A percentile compares a stretch with the other conserved stretches of the same genome.
phyloP scores from a whole-genome alignment of 1,140 invertebrate species.

The Cephus cinctus region DNA sequence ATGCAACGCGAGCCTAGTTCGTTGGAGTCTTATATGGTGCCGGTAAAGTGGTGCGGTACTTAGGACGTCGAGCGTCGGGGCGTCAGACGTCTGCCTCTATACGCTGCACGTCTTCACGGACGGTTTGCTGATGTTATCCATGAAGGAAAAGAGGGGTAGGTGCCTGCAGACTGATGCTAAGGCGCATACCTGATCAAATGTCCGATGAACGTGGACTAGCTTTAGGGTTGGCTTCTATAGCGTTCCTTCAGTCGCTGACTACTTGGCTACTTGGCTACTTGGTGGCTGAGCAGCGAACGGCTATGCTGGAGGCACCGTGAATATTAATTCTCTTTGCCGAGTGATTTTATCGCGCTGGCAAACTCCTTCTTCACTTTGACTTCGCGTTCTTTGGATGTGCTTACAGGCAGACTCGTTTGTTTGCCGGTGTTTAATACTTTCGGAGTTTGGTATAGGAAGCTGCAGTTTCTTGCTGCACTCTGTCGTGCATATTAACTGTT shows the following conservation, averaged over 20 bases:
- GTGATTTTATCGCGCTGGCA: constrained; percentile 31
- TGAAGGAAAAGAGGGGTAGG: constrained; percentile 15
- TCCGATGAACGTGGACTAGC: neutral
- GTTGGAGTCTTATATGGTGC: constrained; percentile 19
- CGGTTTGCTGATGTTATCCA: constrained; percentile 37
- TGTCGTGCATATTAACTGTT: too few relatives aligned
- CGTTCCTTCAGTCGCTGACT: neutral
- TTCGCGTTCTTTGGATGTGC: neutral
- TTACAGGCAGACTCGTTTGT: too few relatives aligned
- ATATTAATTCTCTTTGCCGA: constrained; percentile 38
- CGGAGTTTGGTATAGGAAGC: too few relatives aligned
- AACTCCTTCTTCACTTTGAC: neutral
- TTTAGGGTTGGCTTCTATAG: neutral
- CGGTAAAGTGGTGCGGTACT: constrained; percentile 18
- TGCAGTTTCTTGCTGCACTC: too few relatives aligned
- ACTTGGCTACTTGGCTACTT: too few relatives aligned
- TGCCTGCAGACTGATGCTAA: too few relatives aligned
- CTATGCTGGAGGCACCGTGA: constrained; percentile 30
- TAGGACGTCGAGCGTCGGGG: constrained; percentile 14
- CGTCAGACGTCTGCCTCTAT: too few relatives aligned
- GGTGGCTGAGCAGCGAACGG: too few relatives aligned
- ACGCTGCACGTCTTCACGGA: too few relatives aligned
- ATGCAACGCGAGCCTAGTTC: constrained; percentile 20
- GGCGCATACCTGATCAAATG: too few relatives aligned
- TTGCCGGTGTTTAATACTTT: too few relatives aligned